Evolutionary conservation across 1,140 invertebrate species (phyloP), one percentile per base, ranked within the genome.

Genomic region (Drosophila pseudoobscura): DNA sequence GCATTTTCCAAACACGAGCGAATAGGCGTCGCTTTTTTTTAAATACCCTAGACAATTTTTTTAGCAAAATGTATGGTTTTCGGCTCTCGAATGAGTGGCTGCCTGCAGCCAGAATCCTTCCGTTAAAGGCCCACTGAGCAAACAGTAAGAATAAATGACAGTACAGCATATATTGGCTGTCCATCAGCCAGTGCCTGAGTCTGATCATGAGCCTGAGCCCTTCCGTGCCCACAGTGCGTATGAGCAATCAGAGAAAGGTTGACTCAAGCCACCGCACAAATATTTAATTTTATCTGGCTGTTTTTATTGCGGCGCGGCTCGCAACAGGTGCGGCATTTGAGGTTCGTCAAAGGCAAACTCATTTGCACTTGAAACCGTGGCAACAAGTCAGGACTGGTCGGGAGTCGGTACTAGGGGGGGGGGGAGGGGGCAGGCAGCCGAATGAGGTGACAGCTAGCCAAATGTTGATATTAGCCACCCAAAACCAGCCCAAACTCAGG

Each of bases 321-420:
- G 59, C 80, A 84, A 84, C 76, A 84, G 80, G 80, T 84, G 57
- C 35, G 60, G 45, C 51, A 68, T 78, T 78, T 83, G 68, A 66
- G 49, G 62, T 63, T 74, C 58, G 60, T 50, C 41, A 64, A 83
- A 26, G 70, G 63, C 52, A 85, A 85, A 80, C 76, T 85, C 80
- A 85, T 85, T 85, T 85, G 59, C 80, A 85, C 77, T 85, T 77
- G 73, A 74, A 52, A 50, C 63, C 72, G 45, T 65, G 62, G 76
- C 66, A 79, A 79, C 73, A 65, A 74, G 75, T 79, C 41, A 35
- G 44, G 49, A 5, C 4, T 26, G 4, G 24, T 5, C 24, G 24
- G 5, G 24, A 26, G 24, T 26, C 24, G 45, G 17, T 17, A 17
- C 17, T 0, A 17, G 17, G 17, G 49, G 43, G 45, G 43, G 39